Percentiles rank a stretch among this genome's conserved stretches.
Evolutionary conservation across 2,797 vertebrate species (phyloP).

Genomic region (Eulemur coronatus): DNA sequence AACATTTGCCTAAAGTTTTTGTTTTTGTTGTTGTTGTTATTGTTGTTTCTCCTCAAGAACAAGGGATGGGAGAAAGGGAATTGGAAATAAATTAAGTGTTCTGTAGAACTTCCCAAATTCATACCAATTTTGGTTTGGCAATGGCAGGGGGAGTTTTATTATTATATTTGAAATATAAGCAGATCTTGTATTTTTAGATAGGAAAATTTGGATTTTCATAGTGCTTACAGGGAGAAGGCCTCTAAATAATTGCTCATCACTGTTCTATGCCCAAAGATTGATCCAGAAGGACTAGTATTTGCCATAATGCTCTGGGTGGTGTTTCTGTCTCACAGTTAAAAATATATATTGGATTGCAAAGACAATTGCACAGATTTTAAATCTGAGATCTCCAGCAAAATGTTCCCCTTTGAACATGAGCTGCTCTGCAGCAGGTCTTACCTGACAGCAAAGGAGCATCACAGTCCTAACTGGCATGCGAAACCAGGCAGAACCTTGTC

Average conservation of each 20-base stretch:
- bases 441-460: not conserved
- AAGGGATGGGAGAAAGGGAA: not conserved
- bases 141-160: not conserved
- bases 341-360: not conserved
- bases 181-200: not conserved
- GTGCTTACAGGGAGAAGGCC: not conserved
- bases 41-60: not conserved
- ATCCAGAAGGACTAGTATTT: not conserved
- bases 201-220: not conserved
- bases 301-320: not conserved
- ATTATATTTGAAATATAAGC: not conserved
- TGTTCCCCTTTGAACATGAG: not conserved
- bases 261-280: not conserved
- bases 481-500: not conserved
- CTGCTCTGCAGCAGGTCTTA: not conserved
- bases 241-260: not conserved
- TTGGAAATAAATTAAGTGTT: conserved; percentile 22
- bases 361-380: not conserved
- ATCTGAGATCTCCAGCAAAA: not conserved
- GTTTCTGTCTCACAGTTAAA: not conserved
- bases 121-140: not conserved
- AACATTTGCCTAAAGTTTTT: conserved; percentile 1
- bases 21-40: not conserved
- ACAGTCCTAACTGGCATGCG: no score
- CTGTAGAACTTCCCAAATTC: conserved; percentile 21